These are phyloP conservation scores for Tragelaphus scriptus DNA, from an alignment of 2,113 vertebrate species.

Conservation along the genomic window DNA sequence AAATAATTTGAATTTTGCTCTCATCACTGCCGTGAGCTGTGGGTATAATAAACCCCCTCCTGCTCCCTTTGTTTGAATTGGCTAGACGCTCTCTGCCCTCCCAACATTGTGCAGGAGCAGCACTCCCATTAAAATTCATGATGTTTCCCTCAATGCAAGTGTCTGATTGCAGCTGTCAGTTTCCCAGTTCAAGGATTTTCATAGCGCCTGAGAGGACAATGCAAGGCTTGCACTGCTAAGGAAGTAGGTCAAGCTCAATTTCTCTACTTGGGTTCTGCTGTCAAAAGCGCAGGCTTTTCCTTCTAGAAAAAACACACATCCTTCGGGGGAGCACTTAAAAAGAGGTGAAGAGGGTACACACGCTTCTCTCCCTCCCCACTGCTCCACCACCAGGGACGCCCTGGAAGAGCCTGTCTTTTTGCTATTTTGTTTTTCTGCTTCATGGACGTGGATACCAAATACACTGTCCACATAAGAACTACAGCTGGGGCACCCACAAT, in stretches of 20 bases:
- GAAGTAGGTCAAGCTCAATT: constrained; percentile 54
- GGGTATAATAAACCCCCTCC: constrained; percentile 9
- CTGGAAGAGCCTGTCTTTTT: not conserved
- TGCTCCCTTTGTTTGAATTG: constrained; percentile 48
- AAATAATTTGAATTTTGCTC: constrained; percentile 37
- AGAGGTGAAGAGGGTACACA: constrained; percentile 60
- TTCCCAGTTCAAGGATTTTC: constrained; percentile 48
- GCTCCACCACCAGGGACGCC: not conserved
- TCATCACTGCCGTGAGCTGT: not conserved
- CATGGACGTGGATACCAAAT: not conserved
- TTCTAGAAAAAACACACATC: constrained; percentile 32
- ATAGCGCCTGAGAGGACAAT: not conserved
- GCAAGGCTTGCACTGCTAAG: constrained; percentile 11
- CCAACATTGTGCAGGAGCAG: not conserved
- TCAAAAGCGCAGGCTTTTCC: constrained; percentile 41
- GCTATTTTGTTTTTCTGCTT: not conserved
- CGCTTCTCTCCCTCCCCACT: not conserved
- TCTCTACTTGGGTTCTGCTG: constrained; percentile 54
- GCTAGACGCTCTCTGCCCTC: not conserved
- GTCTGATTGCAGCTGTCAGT: constrained; percentile 49
- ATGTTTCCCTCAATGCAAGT: constrained; percentile 14
- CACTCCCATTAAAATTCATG: constrained; percentile 55
- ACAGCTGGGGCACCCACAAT: not conserved
- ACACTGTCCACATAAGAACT: not conserved
- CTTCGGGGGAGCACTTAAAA: constrained; percentile 45